A percentile compares a stretch with the other conserved stretches of the same genome.
These are phyloP conservation scores for Mus pahari DNA, from an alignment of 2,113 vertebrate genomes.

Conservation along the genomic window DNA sequence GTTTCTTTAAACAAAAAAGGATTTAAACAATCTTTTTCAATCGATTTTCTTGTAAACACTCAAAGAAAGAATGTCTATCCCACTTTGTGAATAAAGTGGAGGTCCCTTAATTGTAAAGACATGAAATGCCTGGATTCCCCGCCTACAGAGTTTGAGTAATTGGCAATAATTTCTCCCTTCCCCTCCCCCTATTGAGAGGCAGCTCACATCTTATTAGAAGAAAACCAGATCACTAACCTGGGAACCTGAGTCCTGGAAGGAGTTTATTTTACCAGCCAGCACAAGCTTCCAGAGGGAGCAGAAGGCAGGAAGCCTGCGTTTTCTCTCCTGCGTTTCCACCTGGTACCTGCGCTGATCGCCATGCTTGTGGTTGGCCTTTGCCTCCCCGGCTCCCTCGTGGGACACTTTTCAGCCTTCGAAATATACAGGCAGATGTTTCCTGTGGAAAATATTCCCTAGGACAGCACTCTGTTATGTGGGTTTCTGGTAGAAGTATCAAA, in stretches of 20 bases:
- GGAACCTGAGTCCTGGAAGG: slow-evolving; percentile 75
- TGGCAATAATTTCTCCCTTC: slow-evolving; percentile 51
- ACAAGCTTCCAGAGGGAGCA: slow-evolving; percentile 67
- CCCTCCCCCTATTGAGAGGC: slow-evolving; percentile 61
- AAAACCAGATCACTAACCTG: slow-evolving; percentile 80
- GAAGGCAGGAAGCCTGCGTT: slow-evolving; percentile 77
- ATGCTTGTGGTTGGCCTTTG: slow-evolving; percentile 64
- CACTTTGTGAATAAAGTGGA: slow-evolving; percentile 67
- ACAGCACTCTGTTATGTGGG: slow-evolving; percentile 60
- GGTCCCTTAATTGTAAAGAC: slow-evolving; percentile 64
- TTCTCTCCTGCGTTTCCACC: slow-evolving; percentile 78
- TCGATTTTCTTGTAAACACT: slow-evolving; percentile 78
- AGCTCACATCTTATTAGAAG: slow-evolving; percentile 76
- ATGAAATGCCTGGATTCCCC: slow-evolving; percentile 27
- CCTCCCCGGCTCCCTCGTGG: slow-evolving; percentile 50
- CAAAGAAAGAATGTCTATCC: slow-evolving; percentile 73
- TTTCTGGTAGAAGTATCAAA: slow-evolving; percentile 72
- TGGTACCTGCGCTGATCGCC: slow-evolving; percentile 78
- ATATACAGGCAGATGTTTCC: slow-evolving; percentile 83
- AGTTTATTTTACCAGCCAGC: slow-evolving; percentile 75
- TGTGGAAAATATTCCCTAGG: slow-evolving; percentile 79
- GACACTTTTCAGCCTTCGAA: slow-evolving; percentile 67
- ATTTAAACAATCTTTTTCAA: slow-evolving; percentile 73
- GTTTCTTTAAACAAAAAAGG: slow-evolving; percentile 73
- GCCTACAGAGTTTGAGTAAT: slow-evolving; percentile 59